Percentiles rank a stretch among this genome's conserved stretches.
Conservation (phyloP, 2,888 invertebrate genomes). For the Polietes domitor region DNA sequence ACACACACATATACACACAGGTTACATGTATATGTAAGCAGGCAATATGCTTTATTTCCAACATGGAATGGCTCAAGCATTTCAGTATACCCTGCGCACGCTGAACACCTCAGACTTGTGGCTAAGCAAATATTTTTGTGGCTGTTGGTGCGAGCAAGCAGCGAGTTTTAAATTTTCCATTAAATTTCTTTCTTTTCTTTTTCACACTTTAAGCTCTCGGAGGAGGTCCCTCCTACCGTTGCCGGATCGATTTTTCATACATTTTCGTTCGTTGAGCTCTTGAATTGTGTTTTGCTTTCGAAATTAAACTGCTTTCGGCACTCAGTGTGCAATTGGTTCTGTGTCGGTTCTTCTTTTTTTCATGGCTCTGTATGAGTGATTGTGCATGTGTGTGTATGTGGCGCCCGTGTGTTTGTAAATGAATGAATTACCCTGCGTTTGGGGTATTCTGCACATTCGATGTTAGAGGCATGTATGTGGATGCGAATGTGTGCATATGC, state of each 20-base stretch:
- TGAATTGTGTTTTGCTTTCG: conserved; percentile 24
- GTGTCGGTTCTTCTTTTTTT: conserved; percentile 3
- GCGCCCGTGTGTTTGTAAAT: no score
- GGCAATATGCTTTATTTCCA: background rate
- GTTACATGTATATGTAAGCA: background rate
- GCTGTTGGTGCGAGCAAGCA: no score
- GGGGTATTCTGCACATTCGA: conserved; percentile 33
- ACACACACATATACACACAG: background rate
- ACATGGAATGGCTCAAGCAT: background rate
- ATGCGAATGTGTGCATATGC: conserved; percentile 2
- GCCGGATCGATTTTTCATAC: conserved; percentile 20
- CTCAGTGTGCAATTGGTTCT: conserved; percentile 42
- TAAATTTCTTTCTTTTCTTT: background rate
- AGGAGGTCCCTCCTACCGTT: background rate
- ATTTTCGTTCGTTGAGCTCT: background rate
- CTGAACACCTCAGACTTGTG: background rate
- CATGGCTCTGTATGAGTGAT: conserved; percentile 1
- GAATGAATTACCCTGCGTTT: conserved; percentile 14
- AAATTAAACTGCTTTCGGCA: conserved; percentile 45
- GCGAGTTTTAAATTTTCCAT: background rate
- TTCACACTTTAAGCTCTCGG: background rate
- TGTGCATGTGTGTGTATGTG: conserved; percentile 15
- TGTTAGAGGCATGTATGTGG: conserved; percentile 15
- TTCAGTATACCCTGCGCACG: background rate
- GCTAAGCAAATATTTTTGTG: background rate